Percentiles rank a stretch among this genome's conserved stretches.
phyloP scores from a whole-genome alignment of 2,888 invertebrate species.

The Diabrotica balteata region DNA sequence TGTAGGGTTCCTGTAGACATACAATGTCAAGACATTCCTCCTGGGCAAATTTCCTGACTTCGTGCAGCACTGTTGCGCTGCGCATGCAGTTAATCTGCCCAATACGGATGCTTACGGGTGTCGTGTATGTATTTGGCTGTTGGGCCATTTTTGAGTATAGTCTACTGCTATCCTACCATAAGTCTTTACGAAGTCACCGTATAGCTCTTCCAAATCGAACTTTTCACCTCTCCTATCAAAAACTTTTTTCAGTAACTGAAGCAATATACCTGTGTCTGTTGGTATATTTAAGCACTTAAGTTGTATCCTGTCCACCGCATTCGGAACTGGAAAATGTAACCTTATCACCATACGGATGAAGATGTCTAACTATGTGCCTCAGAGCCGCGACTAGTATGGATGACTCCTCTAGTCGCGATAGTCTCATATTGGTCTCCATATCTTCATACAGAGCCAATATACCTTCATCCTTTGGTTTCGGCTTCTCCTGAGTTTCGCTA shows the following conservation, averaged over 20 bases:
- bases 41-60: background rate
- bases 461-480: no score
- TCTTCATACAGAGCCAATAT: no score
- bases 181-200: slow-evolving; percentile 1
- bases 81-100: background rate
- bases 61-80: background rate
- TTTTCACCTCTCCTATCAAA: slow-evolving; percentile 3
- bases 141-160: background rate
- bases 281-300: background rate
- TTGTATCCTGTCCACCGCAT: slow-evolving; percentile 6
- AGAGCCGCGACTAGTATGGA: background rate
- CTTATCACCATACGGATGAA: background rate
- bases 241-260: background rate
- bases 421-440: slow-evolving; percentile 15
- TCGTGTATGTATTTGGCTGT: background rate
- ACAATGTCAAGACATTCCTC: slow-evolving; percentile 1
- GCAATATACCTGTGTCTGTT: background rate
- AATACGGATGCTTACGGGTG: background rate
- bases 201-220: background rate
- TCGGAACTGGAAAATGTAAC: slow-evolving; percentile 2
- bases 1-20: slow-evolving; percentile 6
- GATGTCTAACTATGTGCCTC: slow-evolving; percentile 2
- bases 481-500: no score
- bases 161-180: background rate
- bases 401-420: slow-evolving; percentile 6